A percentile compares a stretch with the other conserved stretches of the same genome.
Conservation (phyloP, 53 echinoderm and acorn worm species). For the Apostichopus leukothele region DNA sequence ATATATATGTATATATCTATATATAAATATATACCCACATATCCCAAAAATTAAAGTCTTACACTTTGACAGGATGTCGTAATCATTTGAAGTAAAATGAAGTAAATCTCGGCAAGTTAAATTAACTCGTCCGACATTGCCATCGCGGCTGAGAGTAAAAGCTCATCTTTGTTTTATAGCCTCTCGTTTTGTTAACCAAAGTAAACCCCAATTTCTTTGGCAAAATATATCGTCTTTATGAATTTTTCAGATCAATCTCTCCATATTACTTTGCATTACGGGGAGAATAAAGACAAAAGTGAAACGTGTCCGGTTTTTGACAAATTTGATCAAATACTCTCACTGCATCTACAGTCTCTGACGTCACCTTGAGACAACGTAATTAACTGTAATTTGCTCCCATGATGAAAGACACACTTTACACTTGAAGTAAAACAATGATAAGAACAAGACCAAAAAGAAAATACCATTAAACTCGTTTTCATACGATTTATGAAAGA, state of each 20-base stretch:
- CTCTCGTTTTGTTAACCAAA: too few relatives aligned
- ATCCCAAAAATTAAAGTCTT: too few relatives aligned
- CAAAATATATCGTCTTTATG: not conserved
- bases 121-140: too few relatives aligned
- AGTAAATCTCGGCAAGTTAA: too few relatives aligned
- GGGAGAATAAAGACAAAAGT: not conserved
- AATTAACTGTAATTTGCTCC: slow-evolving; percentile 2
- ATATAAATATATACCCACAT: too few relatives aligned
- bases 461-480: not conserved
- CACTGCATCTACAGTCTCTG: not conserved
- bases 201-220: too few relatives aligned
- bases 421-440: not conserved
- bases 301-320: slow-evolving; percentile 5
- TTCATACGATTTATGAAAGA: not conserved
- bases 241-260: not conserved
- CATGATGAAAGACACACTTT: slow-evolving; percentile 10
- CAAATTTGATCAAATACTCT: not conserved
- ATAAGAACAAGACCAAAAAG: not conserved
- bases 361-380: slow-evolving; percentile 1
- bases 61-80: too few relatives aligned
- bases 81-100: too few relatives aligned
- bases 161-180: too few relatives aligned
- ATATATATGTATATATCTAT: too few relatives aligned
- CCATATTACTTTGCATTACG: not conserved
- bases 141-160: too few relatives aligned